Conservation (phyloP, 2,113 vertebrate species). For the Hirundichthys speculiger region DNA sequence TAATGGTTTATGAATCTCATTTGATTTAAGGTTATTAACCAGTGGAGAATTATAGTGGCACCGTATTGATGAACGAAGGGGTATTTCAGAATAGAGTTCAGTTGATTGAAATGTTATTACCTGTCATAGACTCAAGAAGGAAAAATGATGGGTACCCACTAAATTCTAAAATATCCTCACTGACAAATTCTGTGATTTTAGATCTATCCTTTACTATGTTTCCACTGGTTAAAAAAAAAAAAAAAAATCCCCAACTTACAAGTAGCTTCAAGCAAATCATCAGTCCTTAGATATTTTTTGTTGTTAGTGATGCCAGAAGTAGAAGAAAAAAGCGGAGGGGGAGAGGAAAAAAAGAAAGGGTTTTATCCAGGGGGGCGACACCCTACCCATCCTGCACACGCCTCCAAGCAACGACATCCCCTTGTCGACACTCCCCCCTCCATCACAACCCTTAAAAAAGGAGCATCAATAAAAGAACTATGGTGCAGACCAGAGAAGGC, state of each 20-base stretch:
- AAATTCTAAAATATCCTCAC: conserved; percentile 22
- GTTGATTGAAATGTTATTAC: conserved; percentile 47
- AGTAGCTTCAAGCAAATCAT: conserved; percentile 64
- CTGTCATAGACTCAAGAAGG: conserved; percentile 22
- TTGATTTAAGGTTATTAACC: conserved; percentile 78
- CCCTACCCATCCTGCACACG: conserved; percentile 60
- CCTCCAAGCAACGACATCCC: conserved; percentile 66
- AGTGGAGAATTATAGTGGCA: conserved; percentile 58
- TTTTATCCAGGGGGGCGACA: conserved; percentile 64
- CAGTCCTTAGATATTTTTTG: conserved; percentile 42
- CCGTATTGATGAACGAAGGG: conserved; percentile 61
- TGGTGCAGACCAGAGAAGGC: conserved; percentile 65
- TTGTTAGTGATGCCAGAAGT: conserved; percentile 56
- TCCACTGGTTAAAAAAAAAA: conserved; percentile 22
- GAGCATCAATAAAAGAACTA: conserved; percentile 71
- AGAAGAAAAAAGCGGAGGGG: conserved; percentile 30
- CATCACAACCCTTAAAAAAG: conserved; percentile 22
- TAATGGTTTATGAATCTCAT: conserved; percentile 79
- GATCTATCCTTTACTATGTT: conserved; percentile 18
- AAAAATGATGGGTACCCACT: conserved; percentile 10
- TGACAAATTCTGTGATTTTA: not conserved
- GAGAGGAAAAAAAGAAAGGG: conserved; percentile 15
- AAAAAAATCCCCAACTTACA: conserved; percentile 29
- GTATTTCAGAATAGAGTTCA: conserved; percentile 43
- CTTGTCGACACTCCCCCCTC: conserved; percentile 32